Percentiles rank a stretch among this genome's conserved stretches.
Conservation (phyloP, 2,888 invertebrate genomes). For the Crossocerus cetratus region DNA sequence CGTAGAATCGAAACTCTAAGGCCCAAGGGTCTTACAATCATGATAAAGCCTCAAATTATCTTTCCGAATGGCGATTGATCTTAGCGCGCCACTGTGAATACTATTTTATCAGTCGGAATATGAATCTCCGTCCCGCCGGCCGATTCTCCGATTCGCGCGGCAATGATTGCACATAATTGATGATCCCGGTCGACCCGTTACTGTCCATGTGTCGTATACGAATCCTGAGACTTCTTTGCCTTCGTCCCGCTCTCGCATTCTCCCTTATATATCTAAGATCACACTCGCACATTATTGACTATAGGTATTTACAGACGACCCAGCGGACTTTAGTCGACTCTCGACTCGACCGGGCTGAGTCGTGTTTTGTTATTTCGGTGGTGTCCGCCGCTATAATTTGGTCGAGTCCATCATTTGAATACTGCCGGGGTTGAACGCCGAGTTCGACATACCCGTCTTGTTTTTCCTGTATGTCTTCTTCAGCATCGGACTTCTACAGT, state of each 20-base stretch:
- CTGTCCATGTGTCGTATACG: too few species aligned
- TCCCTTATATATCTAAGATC: slow-evolving; percentile 43
- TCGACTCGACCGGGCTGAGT: background rate
- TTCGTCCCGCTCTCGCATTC: slow-evolving; percentile 6
- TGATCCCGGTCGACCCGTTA: background rate
- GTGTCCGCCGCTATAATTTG: slow-evolving; percentile 68
- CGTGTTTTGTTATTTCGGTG: background rate
- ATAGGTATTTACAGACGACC: slow-evolving; percentile 58
- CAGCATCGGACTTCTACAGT: slow-evolving; percentile 63
- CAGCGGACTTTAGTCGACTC: slow-evolving; percentile 34
- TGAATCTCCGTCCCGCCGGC: background rate
- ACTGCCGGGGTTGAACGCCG: slow-evolving; percentile 69
- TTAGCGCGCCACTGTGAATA: too few species aligned
- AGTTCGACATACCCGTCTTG: slow-evolving; percentile 67
- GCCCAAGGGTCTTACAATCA: too few species aligned
- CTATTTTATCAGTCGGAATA: background rate
- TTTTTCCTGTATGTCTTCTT: slow-evolving; percentile 69
- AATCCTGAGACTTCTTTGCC: background rate
- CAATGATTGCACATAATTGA: background rate
- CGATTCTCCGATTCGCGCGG: background rate
- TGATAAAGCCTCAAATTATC: too few species aligned
- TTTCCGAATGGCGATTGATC: too few species aligned
- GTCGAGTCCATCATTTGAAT: slow-evolving; percentile 72
- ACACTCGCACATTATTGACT: slow-evolving; percentile 36
- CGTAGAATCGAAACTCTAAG: too few species aligned